phyloP scores from a whole-genome alignment of 2,888 invertebrate species.

The Nebria salina region DNA sequence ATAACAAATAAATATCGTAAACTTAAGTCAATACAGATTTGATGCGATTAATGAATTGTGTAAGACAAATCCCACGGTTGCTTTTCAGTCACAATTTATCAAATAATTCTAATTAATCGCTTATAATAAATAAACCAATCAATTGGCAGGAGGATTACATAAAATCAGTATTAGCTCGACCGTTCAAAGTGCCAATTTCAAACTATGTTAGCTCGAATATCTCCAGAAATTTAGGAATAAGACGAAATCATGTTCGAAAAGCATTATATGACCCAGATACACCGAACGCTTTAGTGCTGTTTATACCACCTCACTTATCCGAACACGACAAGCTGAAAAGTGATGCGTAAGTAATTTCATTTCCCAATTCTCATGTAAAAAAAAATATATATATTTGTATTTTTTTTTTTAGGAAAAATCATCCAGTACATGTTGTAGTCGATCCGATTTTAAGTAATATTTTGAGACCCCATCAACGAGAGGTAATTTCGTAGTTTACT shows the following conservation, averaged over 20 bases:
- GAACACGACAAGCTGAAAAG: constrained; percentile 89
- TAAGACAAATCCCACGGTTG: too few species aligned
- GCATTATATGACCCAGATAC: constrained; percentile 92
- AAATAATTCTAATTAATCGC: too few species aligned
- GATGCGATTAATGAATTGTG: too few species aligned
- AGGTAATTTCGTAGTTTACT: constrained; percentile 62
- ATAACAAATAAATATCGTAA: too few species aligned
- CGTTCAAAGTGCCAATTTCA: constrained; percentile 92
- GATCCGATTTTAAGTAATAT: constrained; percentile 92
- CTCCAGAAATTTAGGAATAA: constrained; percentile 82
- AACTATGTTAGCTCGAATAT: constrained; percentile 82
- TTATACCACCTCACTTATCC: constrained; percentile 82
- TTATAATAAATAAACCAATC: background rate
- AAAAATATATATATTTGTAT: too few species aligned
- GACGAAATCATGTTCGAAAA: constrained; percentile 69
- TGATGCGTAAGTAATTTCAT: constrained; percentile 67
- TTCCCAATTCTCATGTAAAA: background rate
- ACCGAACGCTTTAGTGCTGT: constrained; percentile 90
- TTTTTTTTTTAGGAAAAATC: constrained; percentile 61
- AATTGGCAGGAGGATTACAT: constrained; percentile 79
- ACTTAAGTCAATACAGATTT: too few species aligned
- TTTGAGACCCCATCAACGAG: constrained; percentile 96
- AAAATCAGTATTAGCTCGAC: constrained; percentile 80
- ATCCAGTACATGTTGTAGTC: constrained; percentile 94
- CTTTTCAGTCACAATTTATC: too few species aligned